Conservation (phyloP, 2,113 vertebrate species). For the Cephalophus harveyi region DNA sequence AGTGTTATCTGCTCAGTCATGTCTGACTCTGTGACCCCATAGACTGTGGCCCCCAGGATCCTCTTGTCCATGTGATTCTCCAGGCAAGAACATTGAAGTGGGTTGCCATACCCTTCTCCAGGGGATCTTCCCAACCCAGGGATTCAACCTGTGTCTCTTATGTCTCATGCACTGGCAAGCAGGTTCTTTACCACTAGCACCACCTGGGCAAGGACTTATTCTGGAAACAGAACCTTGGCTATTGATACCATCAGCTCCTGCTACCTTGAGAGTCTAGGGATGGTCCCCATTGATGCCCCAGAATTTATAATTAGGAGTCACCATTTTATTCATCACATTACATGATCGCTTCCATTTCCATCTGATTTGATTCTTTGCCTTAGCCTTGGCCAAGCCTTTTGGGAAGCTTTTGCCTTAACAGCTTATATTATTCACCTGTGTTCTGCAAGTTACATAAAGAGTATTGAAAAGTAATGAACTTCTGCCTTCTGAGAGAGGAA, state of each 20-base stretch:
- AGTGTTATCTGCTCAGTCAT: not conserved
- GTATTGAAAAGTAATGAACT: conserved; percentile 35
- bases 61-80: not conserved
- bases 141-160: not conserved
- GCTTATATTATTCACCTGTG: not conserved
- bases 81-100: not conserved
- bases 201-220: not conserved
- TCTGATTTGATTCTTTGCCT: not conserved
- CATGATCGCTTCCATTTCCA: not conserved
- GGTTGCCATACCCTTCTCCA: not conserved
- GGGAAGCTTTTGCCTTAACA: conserved; percentile 2
- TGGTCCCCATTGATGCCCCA: too few relatives aligned
- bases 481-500: conserved; percentile 28
- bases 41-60: not conserved
- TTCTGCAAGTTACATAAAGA: conserved; percentile 30
- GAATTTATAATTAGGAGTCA: not conserved
- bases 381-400: not conserved
- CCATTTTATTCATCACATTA: not conserved
- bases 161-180: not conserved
- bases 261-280: not conserved
- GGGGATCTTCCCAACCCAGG: not conserved
- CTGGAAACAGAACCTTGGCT: not conserved
- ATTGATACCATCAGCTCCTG: not conserved
- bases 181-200: not conserved
- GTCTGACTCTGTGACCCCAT: not conserved